These are phyloP conservation scores for Pharmacophagus antenor DNA, from an alignment of 2,888 invertebrate genomes.

Conservation along the genomic window DNA sequence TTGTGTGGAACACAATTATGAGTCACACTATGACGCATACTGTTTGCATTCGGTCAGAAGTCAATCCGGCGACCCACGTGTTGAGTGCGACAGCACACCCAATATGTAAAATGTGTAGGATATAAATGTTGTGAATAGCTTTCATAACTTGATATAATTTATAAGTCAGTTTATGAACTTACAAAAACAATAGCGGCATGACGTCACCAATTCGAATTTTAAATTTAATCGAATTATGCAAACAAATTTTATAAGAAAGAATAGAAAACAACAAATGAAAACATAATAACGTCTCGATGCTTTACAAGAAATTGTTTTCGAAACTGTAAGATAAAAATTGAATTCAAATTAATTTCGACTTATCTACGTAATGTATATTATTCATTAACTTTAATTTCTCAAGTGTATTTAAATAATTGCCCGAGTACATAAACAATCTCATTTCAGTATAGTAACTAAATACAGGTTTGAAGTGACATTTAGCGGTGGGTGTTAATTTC, in stretches of 20 bases:
- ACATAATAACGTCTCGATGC: neutral
- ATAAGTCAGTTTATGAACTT: neutral
- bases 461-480: slow-evolving; percentile 25
- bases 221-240: too few species aligned
- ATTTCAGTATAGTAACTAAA: slow-evolving; percentile 1
- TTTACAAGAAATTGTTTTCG: neutral
- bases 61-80: slow-evolving; percentile 22
- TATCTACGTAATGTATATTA: neutral
- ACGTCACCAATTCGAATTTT: neutral
- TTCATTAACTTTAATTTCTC: slow-evolving; percentile 6
- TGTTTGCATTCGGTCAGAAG: slow-evolving; percentile 27
- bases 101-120: slow-evolving; percentile 20
- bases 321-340: neutral
- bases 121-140: slow-evolving; percentile 10
- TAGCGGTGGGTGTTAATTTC: slow-evolving; percentile 19
- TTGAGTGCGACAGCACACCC: neutral
- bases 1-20: slow-evolving; percentile 8
- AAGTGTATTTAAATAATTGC: slow-evolving; percentile 11
- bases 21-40: slow-evolving; percentile 20
- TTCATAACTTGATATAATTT: neutral
- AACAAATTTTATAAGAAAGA: too few species aligned
- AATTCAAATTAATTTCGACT: neutral
- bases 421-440: slow-evolving; percentile 1
- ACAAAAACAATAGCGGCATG: neutral
- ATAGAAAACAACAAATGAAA: neutral